These are phyloP conservation scores for Salvelinus fontinalis DNA, from an alignment of 2,113 vertebrate genomes.

Conservation along the genomic window DNA sequence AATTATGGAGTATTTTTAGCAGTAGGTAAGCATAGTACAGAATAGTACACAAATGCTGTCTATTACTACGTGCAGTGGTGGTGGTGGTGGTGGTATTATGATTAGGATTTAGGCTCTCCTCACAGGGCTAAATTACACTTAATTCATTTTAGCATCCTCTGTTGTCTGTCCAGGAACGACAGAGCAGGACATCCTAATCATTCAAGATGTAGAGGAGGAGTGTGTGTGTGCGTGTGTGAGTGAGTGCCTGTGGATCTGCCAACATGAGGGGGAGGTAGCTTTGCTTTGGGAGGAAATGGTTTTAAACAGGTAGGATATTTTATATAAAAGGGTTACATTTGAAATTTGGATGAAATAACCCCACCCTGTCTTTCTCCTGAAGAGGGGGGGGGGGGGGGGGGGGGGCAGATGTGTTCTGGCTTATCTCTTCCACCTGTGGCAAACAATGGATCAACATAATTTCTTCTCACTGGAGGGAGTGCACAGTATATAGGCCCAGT, in stretches of 20 bases:
- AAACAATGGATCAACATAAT: background rate
- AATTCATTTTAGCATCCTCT: slow-evolving; percentile 55
- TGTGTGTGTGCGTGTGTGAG: background rate
- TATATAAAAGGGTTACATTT: slow-evolving; percentile 12
- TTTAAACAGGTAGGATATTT: slow-evolving; percentile 23
- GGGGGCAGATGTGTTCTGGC: slow-evolving; percentile 19
- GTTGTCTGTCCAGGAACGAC: slow-evolving; percentile 40
- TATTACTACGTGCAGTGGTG: background rate
- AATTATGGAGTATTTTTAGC: slow-evolving; percentile 4
- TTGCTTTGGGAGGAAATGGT: slow-evolving; percentile 29
- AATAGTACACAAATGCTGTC: background rate
- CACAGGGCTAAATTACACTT: slow-evolving; percentile 43
- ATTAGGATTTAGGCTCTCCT: slow-evolving; percentile 8
- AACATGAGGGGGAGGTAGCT: slow-evolving; percentile 47
- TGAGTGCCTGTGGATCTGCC: background rate
- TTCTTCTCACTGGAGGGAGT: background rate
- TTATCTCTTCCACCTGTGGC: slow-evolving; percentile 43
- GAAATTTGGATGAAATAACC: slow-evolving; percentile 29
- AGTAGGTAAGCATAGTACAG: background rate
- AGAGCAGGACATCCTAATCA: slow-evolving; percentile 26
- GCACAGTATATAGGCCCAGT: too few species aligned
- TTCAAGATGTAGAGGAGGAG: slow-evolving; percentile 20
- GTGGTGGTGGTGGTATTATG: background rate
- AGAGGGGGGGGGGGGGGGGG: background rate
- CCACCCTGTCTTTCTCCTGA: slow-evolving; percentile 34